Percentiles rank a stretch among this genome's conserved stretches.
Evolutionary conservation across 2,888 invertebrate species (phyloP).

Genomic region (Cremastinae sp.): DNA sequence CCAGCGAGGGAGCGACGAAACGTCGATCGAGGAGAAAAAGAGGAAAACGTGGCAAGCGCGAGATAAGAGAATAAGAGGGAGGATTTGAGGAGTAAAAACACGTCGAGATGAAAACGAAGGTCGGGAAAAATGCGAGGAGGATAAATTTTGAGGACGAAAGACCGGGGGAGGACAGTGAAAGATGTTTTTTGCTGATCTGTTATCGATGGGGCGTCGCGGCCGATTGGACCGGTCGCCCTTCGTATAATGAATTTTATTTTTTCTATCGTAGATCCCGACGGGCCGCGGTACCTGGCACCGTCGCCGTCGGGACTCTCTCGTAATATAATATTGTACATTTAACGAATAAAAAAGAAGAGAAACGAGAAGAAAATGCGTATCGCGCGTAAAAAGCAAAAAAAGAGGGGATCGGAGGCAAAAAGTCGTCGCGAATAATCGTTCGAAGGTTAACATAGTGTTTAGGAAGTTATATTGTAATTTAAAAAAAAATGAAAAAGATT

Average conservation of each 20-base stretch:
- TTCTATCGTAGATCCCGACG: conserved; percentile 64
- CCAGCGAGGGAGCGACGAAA: neutral
- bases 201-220: conserved; percentile 63
- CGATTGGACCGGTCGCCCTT: conserved; percentile 53
- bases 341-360: conserved; percentile 7
- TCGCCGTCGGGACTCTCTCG: conserved; percentile 58
- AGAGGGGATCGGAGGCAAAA: conserved; percentile 17
- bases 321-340: conserved; percentile 38
- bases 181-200: conserved; percentile 67
- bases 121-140: conserved; percentile 14
- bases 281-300: conserved; percentile 46
- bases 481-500: neutral
- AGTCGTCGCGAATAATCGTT: conserved; percentile 45
- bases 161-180: conserved; percentile 58
- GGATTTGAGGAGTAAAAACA: conserved; percentile 8
- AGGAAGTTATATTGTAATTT: conserved; percentile 53
- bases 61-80: neutral
- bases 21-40: conserved; percentile 1
- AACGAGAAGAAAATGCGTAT: conserved; percentile 50
- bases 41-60: conserved; percentile 41
- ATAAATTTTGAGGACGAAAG: conserved; percentile 18
- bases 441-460: conserved; percentile 56
- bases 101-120: conserved; percentile 1
- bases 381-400: conserved; percentile 32
- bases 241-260: conserved; percentile 69